Percentiles rank a stretch among this genome's conserved stretches.
Conservation (phyloP, 2,113 vertebrate species). For the Choloepus hoffmanni region DNA sequence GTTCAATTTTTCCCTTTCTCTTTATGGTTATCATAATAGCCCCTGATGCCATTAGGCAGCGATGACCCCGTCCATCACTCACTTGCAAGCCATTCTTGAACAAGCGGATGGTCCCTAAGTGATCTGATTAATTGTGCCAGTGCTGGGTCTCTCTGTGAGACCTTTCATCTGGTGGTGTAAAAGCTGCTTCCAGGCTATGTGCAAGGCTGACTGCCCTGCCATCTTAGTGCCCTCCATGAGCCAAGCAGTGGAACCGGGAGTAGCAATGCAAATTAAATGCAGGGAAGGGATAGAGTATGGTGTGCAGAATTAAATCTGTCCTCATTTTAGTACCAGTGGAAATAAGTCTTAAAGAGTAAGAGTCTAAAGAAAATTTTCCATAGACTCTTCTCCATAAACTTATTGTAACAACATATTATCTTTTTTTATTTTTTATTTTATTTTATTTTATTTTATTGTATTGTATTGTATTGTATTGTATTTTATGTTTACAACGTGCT, state of each 20-base stretch:
- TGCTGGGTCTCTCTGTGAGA: constrained; percentile 31
- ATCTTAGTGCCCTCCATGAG: constrained; percentile 6
- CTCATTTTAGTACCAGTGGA: neutral
- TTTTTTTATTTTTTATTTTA: no score
- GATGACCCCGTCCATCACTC: constrained; percentile 74
- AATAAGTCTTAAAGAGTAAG: constrained; percentile 19
- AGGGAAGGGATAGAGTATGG: neutral
- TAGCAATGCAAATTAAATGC: constrained; percentile 61
- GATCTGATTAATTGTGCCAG: constrained; percentile 66
- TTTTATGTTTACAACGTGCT: neutral
- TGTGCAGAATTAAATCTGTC: neutral
- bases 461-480: no score
- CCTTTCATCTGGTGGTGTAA: constrained; percentile 67
- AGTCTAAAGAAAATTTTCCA: neutral
- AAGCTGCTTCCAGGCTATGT: constrained; percentile 60
- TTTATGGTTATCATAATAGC: constrained; percentile 67
- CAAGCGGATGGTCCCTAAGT: constrained; percentile 6
- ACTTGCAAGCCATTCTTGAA: constrained; percentile 67
- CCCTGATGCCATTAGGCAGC: constrained; percentile 39
- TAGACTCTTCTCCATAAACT: constrained; percentile 5
- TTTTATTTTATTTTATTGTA: no score
- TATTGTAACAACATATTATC: neutral
- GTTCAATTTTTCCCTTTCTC: constrained; percentile 76
- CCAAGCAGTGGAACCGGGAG: neutral
- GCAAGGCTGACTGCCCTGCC: constrained; percentile 21